A percentile compares a stretch with the other conserved stretches of the same genome.
Conservation (phyloP, 1,140 invertebrate genomes). For the Drosophila kepulauana region DNA sequence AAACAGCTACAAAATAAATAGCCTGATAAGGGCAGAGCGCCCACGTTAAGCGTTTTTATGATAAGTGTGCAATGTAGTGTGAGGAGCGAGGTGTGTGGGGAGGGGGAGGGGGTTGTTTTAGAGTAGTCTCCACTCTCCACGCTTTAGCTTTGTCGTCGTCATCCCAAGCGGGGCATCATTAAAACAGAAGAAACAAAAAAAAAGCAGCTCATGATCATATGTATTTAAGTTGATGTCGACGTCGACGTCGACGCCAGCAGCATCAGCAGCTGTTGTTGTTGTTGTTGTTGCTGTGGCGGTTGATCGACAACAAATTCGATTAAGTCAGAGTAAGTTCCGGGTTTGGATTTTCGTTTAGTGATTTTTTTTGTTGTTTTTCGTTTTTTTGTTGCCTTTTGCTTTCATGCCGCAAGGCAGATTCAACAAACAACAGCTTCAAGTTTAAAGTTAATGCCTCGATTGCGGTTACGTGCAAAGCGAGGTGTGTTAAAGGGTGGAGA, state of each 20-base stretch:
- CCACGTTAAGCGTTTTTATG: constrained; percentile 3
- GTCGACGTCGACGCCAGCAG: constrained; percentile 31
- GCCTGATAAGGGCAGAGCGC: constrained; percentile 30
- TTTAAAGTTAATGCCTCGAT: constrained; percentile 50
- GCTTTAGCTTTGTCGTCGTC: constrained; percentile 41
- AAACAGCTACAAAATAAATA: neutral
- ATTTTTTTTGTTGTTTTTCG: constrained; percentile 43
- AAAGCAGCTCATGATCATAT: constrained; percentile 38
- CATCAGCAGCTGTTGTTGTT: constrained; percentile 41
- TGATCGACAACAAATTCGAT: constrained; percentile 76
- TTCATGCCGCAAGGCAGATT: constrained; percentile 18
- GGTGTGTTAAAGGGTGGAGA: neutral
- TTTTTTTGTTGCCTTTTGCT: constrained; percentile 38
- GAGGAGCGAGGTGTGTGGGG: neutral
- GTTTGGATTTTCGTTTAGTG: constrained; percentile 76
- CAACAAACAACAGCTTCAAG: constrained; percentile 33
- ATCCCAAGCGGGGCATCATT: constrained; percentile 60
- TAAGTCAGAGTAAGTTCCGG: constrained; percentile 77
- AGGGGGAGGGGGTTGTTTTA: neutral
- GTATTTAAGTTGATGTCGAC: constrained; percentile 46
- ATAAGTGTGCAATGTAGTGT: neutral
- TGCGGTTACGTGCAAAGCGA: constrained; percentile 49
- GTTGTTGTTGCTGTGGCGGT: constrained; percentile 37
- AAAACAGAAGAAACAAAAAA: constrained; percentile 29
- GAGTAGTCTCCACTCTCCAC: neutral